These are phyloP conservation scores for Pedionomus torquatus DNA, from an alignment of 2,113 vertebrate genomes.

Conservation along the genomic window DNA sequence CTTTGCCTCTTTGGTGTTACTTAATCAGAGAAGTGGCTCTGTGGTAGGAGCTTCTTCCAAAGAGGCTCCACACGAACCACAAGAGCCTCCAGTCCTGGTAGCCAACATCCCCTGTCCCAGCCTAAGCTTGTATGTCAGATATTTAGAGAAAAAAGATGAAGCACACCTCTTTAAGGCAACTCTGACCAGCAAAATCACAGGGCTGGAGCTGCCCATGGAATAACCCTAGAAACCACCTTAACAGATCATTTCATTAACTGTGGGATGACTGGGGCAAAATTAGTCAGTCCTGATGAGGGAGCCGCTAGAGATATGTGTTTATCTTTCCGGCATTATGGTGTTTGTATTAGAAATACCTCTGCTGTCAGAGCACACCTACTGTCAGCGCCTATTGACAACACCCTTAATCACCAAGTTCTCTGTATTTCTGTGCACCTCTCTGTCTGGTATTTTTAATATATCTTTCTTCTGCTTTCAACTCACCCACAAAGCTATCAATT, in stretches of 20 bases:
- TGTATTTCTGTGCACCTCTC: slow-evolving; percentile 1
- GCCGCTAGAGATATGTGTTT: slow-evolving; percentile 39
- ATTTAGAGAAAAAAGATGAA: background rate
- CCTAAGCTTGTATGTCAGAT: background rate
- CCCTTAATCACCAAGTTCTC: slow-evolving; percentile 74
- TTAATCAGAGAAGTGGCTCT: background rate
- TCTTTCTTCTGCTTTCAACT: slow-evolving; percentile 61
- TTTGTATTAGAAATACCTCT: slow-evolving; percentile 60
- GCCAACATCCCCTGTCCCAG: background rate
- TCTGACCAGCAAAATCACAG: background rate
- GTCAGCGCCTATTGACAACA: slow-evolving; percentile 71
- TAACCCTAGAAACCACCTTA: background rate
- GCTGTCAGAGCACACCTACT: slow-evolving; percentile 60
- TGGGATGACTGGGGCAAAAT: slow-evolving; percentile 9
- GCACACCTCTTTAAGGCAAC: background rate
- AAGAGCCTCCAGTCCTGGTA: background rate
- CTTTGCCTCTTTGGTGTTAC: background rate
- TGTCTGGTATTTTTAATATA: slow-evolving; percentile 62
- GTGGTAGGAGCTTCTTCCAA: background rate
- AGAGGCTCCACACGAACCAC: background rate
- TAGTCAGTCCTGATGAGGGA: slow-evolving; percentile 69
- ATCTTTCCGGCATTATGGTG: slow-evolving; percentile 46
- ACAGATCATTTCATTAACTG: background rate
- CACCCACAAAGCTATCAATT: slow-evolving; percentile 67
- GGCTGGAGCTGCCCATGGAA: background rate